Base-by-base conservation (phyloP, 2,888 invertebrate species). In the Pachycephus smyrnensis region DNA sequence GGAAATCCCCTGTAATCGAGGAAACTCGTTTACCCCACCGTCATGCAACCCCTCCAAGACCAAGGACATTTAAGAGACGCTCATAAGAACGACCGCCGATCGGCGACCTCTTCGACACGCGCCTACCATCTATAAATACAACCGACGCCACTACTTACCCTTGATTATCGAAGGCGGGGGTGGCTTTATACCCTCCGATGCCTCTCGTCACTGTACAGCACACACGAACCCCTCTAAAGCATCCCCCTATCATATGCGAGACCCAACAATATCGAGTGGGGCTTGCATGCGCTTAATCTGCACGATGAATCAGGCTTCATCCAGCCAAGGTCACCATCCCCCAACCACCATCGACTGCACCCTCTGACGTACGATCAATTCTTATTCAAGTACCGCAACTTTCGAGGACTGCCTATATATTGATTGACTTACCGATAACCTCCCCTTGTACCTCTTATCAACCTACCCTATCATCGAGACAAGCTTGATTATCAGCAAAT, bases 231-330 rank as follows among this genome's bases (percentile, higher is more conserved):
- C 6, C 23, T 55, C 9, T 1, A 55, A 55, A 23, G 55, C 55
- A 23, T 55, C 55, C 23, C 55, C 23, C 55, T 55, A 55, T 55
- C 55, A 23, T 55, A 55, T 9, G 23, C 23, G 9, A 76, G 76
- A 76, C 30, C 35, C 55, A 36, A 73, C 31, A 23, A 71, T 31
- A 33, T 71, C 55, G 75, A 77, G 40, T 35, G 23, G 78, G n/a
- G 76, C 73, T 78, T 76, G 78, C 78, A 78, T 78, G 78, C 73
- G 40, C 35, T 76, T 78, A 76, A 78, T 78, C 78, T 73, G 73
- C 35, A 30, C 71, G 71, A 76, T 71, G 73, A 76, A 78, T 78
- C 78, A 68, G 55, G 73, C 40, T 73, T 55, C 23, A 23, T 76
- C 76, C 36, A 76, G 40, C 76, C 75, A 76, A 76, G 78, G 76